These are phyloP conservation scores for Aphrocallistes beatrix DNA, from an alignment of 37 sponge, comb jelly and placozoan species.

Conservation along the genomic window DNA sequence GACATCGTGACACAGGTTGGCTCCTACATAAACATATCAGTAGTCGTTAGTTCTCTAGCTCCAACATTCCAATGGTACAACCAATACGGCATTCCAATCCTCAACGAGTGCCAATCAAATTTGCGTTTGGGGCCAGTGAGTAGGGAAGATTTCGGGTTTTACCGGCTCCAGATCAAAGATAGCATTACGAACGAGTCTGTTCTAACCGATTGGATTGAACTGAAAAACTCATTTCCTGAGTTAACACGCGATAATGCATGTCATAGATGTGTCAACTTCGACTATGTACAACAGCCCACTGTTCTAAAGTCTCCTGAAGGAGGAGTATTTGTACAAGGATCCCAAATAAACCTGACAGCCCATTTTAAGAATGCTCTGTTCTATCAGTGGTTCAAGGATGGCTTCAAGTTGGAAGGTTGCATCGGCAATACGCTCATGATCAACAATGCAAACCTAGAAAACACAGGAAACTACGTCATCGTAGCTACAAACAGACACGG, in stretches of 20 bases:
- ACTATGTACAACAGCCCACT: neutral
- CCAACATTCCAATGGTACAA: neutral
- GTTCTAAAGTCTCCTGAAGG: neutral
- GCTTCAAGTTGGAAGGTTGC: neutral
- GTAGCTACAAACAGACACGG: neutral
- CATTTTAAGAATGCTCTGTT: neutral
- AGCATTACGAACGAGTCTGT: neutral
- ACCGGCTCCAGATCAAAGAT: neutral
- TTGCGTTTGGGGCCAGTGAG: neutral
- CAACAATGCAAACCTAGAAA: neutral
- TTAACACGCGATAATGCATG: neutral
- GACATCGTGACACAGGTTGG: neutral
- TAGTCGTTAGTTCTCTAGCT: neutral
- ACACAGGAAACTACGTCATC: neutral
- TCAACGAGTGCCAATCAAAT: neutral
- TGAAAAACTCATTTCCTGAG: neutral
- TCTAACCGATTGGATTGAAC: neutral
- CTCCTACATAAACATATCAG: neutral
- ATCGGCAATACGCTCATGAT: neutral
- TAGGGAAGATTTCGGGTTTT: neutral
- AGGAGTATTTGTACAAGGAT: neutral
- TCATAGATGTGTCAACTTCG: neutral
- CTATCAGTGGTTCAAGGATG: slow-evolving; percentile 3
- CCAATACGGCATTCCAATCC: neutral
- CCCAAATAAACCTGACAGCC: neutral